phyloP scores from a whole-genome alignment of 1,140 invertebrate species.

The Rhyacophila brunnea region DNA sequence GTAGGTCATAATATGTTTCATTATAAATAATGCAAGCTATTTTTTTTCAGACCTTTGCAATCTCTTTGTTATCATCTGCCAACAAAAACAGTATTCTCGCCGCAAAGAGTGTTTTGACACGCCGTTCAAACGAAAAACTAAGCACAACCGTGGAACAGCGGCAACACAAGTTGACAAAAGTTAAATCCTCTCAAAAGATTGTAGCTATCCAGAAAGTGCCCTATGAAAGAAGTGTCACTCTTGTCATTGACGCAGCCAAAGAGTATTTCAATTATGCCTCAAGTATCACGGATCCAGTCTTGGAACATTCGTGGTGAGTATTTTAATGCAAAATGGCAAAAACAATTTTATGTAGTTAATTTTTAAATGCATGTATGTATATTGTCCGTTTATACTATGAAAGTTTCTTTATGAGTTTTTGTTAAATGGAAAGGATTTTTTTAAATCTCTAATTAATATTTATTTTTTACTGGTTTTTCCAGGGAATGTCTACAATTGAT shows the following conservation, averaged over 20 bases:
- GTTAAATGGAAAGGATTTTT: too few species aligned
- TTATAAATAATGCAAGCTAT: too few species aligned
- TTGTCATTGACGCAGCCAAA: conserved; percentile 22
- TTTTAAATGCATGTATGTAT: too few species aligned
- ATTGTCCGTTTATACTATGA: too few species aligned
- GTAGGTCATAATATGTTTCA: too few species aligned
- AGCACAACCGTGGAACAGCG: not conserved
- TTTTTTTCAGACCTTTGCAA: conserved; percentile 27
- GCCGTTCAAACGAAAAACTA: conserved; percentile 4
- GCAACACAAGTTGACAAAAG: conserved; percentile 12
- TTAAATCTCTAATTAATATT: too few species aligned
- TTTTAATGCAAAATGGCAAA: too few species aligned
- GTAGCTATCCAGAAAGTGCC: conserved; percentile 21
- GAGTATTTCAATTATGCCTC: conserved; percentile 34
- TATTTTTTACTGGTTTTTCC: conserved; percentile 17
- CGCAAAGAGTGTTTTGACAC: conserved; percentile 26
- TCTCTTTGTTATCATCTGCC: conserved; percentile 22
- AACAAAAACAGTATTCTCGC: conserved; percentile 27
- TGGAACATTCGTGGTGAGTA: conserved; percentile 27
- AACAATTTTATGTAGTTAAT: too few species aligned
- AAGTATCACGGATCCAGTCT: conserved; percentile 24
- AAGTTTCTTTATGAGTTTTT: too few species aligned
- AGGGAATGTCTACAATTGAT: conserved; percentile 33
- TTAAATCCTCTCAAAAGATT: conserved; percentile 20
- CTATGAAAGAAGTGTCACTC: conserved; percentile 14